These are phyloP conservation scores for Oscheius sp. DNA, from an alignment of 2,888 invertebrate genomes.

Conservation along the genomic window DNA sequence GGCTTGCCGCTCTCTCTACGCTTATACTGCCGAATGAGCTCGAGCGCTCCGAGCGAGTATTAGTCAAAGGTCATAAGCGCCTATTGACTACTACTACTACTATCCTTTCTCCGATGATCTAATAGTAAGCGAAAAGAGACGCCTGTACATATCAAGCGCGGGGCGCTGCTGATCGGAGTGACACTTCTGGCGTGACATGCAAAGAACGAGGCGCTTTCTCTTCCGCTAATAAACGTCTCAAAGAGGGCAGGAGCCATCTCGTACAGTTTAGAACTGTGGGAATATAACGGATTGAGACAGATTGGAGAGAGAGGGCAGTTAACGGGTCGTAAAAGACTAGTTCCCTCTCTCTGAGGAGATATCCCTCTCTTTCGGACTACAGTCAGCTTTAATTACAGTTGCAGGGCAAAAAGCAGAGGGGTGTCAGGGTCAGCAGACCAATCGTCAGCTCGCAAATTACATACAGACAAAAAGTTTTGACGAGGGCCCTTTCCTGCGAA, in stretches of 20 bases:
- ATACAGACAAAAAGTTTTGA: not conserved
- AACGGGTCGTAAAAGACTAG: constrained; percentile 34
- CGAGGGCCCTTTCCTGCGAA: not conserved
- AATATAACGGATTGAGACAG: not conserved
- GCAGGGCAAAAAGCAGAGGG: not conserved
- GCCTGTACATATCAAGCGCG: not conserved
- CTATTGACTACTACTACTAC: not conserved
- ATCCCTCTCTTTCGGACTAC: not conserved
- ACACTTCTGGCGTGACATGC: constrained; percentile 29
- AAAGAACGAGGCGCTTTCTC: constrained; percentile 17
- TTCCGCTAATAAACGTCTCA: constrained; percentile 5
- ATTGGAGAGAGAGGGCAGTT: constrained; percentile 12
- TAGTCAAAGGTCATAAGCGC: not conserved
- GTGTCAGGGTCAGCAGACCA: constrained; percentile 27
- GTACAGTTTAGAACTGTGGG: not conserved
- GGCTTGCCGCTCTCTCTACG: constrained; percentile 12
- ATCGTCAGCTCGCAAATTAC: constrained; percentile 11
- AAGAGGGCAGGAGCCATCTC: not conserved
- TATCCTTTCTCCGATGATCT: not conserved
- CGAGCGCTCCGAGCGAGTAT: constrained; percentile 1
- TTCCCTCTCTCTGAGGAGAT: constrained; percentile 12
- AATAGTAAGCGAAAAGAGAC: not conserved
- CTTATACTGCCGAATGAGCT: constrained; percentile 4
- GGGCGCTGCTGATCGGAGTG: constrained; percentile 23
- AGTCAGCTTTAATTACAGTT: constrained; percentile 17